A percentile compares a stretch with the other conserved stretches of the same genome.
phyloP scores from a whole-genome alignment of 1,140 invertebrate species.

The Aradophagus sp. region DNA sequence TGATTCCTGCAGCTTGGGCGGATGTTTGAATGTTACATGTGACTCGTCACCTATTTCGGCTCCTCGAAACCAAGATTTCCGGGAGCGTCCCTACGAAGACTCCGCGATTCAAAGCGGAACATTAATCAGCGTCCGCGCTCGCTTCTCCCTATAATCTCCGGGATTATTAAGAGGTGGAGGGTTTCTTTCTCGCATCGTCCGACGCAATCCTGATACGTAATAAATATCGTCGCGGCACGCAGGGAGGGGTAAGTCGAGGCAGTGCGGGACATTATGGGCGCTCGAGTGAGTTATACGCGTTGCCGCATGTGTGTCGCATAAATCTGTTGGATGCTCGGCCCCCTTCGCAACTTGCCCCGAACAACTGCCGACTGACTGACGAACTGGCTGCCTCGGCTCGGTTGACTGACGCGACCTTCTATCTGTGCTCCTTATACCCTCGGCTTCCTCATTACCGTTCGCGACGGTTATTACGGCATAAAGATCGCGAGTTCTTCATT shows the following conservation, averaged over 20 bases:
- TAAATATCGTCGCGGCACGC: constrained; percentile 64
- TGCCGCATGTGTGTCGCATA: constrained; percentile 75
- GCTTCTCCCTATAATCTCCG: too few species aligned
- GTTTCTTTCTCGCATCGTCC: constrained; percentile 37
- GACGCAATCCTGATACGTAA: constrained; percentile 71
- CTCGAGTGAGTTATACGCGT: constrained; percentile 74
- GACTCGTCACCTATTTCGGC: too few species aligned
- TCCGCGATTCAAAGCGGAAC: too few species aligned
- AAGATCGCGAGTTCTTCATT: constrained; percentile 39
- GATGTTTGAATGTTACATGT: too few species aligned
- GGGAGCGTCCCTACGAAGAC: too few species aligned
- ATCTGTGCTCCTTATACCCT: too few species aligned
- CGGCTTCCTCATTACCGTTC: constrained; percentile 14
- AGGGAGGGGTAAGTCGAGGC: constrained; percentile 23
- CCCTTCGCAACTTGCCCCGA: constrained; percentile 62
- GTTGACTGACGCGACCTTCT: too few species aligned
- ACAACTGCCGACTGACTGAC: constrained; percentile 63
- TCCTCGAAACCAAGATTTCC: too few species aligned
- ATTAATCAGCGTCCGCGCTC: too few species aligned
- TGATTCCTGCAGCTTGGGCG: too few species aligned
- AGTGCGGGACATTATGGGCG: constrained; percentile 68
- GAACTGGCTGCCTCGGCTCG: constrained; percentile 53
- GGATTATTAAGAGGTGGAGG: too few species aligned
- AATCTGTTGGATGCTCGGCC: constrained; percentile 71
- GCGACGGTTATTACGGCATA: constrained; percentile 42